A percentile compares a stretch with the other conserved stretches of the same genome.
Conservation (phyloP, 2,888 invertebrate genomes). For the Drosophila meridionalis region DNA sequence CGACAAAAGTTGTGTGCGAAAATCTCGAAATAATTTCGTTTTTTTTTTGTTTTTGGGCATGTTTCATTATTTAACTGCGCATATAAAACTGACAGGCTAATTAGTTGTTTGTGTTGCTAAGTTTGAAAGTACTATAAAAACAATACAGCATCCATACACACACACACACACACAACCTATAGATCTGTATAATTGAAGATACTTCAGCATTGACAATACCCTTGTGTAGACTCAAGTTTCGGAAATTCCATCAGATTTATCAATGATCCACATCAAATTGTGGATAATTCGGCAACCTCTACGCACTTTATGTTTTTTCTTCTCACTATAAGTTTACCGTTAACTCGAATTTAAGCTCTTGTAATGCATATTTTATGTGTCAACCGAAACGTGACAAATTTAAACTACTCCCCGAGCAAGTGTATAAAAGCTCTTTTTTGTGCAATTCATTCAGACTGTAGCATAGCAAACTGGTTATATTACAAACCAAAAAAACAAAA, state of each 20-base stretch:
- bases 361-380: slow-evolving; percentile 29
- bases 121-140: slow-evolving; percentile 7
- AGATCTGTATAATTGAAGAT: not conserved
- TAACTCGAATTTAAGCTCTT: slow-evolving; percentile 2
- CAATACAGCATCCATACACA: slow-evolving; percentile 3
- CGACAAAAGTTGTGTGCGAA: slow-evolving; percentile 32
- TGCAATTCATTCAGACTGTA: slow-evolving; percentile 39
- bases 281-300: slow-evolving; percentile 9
- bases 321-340: not conserved
- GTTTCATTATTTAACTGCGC: slow-evolving; percentile 58
- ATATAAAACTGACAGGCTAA: slow-evolving; percentile 52
- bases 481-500: slow-evolving; percentile 14
- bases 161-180: not conserved
- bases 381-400: slow-evolving; percentile 31
- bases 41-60: slow-evolving; percentile 29
- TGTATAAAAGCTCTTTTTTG: slow-evolving; percentile 36
- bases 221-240: slow-evolving; percentile 19
- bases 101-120: slow-evolving; percentile 37
- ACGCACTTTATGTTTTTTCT: slow-evolving; percentile 2
- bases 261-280: slow-evolving; percentile 5
- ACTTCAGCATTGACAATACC: slow-evolving; percentile 21
- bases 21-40: slow-evolving; percentile 39
- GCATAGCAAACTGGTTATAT: slow-evolving; percentile 46
- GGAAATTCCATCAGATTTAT: not conserved
- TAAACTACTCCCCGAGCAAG: slow-evolving; percentile 24